Conservation (phyloP, 1,140 invertebrate species). For the Penaeus chinensis region DNA sequence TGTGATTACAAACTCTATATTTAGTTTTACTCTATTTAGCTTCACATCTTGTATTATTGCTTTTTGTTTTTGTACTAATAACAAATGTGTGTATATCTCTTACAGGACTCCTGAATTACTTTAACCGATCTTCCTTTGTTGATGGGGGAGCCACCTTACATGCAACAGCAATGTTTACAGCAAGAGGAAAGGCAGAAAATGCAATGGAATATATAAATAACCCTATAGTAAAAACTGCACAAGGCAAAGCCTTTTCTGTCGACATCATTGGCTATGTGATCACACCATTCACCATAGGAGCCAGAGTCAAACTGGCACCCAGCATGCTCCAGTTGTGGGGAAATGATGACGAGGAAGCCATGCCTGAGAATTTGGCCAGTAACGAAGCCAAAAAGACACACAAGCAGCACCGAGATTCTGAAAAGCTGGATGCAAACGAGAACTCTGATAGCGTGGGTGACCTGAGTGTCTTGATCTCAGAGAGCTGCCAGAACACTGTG, state of each 20-base stretch:
- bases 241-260: constrained; percentile 55
- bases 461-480: neutral
- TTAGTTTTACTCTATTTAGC: no score
- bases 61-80: neutral
- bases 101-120: constrained; percentile 35
- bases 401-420: neutral
- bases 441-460: no score
- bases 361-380: constrained; percentile 25
- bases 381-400: neutral
- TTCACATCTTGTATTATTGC: no score
- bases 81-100: neutral
- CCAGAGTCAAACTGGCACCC: constrained; percentile 53
- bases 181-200: constrained; percentile 28
- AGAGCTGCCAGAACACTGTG: neutral
- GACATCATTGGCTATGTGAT: constrained; percentile 64
- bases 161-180: constrained; percentile 49
- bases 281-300: constrained; percentile 64
- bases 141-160: constrained; percentile 29
- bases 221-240: constrained; percentile 47
- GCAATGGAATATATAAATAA: constrained; percentile 56
- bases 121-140: neutral
- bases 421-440: no score
- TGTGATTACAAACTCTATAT: no score
- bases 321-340: constrained; percentile 62
- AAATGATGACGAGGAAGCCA: constrained; percentile 60